A percentile compares a stretch with the other conserved stretches of the same genome.
phyloP scores from a whole-genome alignment of 2,113 vertebrate genomes.

The crab-eating macaque (Macaca fascicularis) region T2T-MFA8v1.1 NC_088378.1:167911501-167912000 shows the following conservation, averaged over 20 bases:
- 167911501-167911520: not conserved
- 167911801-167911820: not conserved
- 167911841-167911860: constrained; percentile 34
- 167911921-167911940: constrained; percentile 30
- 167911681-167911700: not conserved
- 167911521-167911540: not conserved
- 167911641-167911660: not conserved
- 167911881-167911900: constrained; percentile 40
- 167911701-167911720: not conserved
- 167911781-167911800: not conserved
- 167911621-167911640: not conserved
- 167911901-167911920: not conserved
- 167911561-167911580: not conserved
- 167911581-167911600: not conserved
- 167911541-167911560: not conserved
- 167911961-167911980: not conserved
- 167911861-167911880: constrained; percentile 39
- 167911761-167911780: not conserved
- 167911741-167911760: not conserved
- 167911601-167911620: not conserved
- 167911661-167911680: not conserved
- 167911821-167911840: constrained; percentile 62
- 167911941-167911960: constrained; percentile 39
- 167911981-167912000: not conserved
- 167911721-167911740: not conserved